Evolutionary conservation across 2,797 vertebrate genomes (phyloP), one percentile per base, ranked within the genome.

Genomic region (Lepilemur ruficaudatus): DNA sequence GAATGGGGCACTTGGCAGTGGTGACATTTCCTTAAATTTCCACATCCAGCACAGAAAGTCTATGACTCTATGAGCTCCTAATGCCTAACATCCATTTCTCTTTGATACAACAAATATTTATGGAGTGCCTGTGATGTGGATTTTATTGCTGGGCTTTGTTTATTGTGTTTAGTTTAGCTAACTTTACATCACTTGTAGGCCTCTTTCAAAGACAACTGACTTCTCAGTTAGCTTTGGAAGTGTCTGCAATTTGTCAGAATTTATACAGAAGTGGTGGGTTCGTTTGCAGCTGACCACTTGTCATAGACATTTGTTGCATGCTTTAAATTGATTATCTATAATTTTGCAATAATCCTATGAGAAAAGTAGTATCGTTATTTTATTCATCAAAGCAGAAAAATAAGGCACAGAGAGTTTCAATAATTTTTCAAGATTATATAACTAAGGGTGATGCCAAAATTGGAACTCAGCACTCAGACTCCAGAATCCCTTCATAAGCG

Each of bases 111-210:
- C 55, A 82, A 95, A 63, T 41, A 94, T 22, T 86, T 73, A 52
- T 32, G 41, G 32, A 80, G 43, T 55, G 23, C 23, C 15, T 79
- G 1, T 43, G 12, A 92, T 76, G 69, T 35, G 4, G 23, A 75
- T 17, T 93, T 93, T 91, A 73, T 57, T 90, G 46, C 55, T 81
- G 94, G 93, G 43, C 28, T 90, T 87, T 90, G 75, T 85, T 87
- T 73, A 46, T 70, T 93, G 55, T 70, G 15, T 81, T 96, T 89
- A 92, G 79, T 50, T 15, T 30, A 41, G 35, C 38, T 84, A 88
- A 78, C 5, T 65, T 90, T 76, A 73, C 4, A 4, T 69, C 32
- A 75, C 18, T 50, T 72, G 2, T 22, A 91, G 78, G 4, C 11
- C 18, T 95, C 61, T 80, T 94, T 94, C 57, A 84, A 91, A 93